phyloP scores from a whole-genome alignment of 2,888 invertebrate genomes.

The Volucella zonaria region DNA sequence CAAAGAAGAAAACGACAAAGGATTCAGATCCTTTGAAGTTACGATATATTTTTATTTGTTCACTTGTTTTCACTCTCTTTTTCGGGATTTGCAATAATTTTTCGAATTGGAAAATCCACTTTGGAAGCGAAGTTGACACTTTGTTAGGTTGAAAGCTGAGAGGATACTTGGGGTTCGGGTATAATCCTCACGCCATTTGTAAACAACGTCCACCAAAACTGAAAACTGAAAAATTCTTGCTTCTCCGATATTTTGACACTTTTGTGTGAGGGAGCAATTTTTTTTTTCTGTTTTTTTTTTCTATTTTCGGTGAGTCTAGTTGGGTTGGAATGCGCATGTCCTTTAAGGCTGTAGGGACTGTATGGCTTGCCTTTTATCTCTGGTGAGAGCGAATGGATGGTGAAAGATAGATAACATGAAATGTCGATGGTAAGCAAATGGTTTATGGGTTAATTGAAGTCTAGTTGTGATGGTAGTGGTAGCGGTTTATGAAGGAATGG shows the following conservation, averaged over 20 bases:
- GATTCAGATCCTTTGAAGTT: not conserved
- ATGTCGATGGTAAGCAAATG: conserved; percentile 64
- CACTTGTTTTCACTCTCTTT: conserved; percentile 34
- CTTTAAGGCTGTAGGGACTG: conserved; percentile 5
- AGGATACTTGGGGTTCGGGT: conserved; percentile 53
- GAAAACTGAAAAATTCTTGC: conserved; percentile 70
- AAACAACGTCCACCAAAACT: conserved; percentile 72
- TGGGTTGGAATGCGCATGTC: conserved; percentile 52
- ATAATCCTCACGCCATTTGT: conserved; percentile 71
- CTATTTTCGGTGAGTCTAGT: conserved; percentile 14
- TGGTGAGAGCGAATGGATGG: conserved; percentile 62
- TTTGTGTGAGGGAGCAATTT: conserved; percentile 46
- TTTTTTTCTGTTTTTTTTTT: conserved; percentile 22
- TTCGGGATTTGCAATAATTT: conserved; percentile 22
- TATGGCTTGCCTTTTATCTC: conserved; percentile 44
- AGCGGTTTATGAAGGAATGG: not conserved
- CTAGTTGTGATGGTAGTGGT: conserved; percentile 13
- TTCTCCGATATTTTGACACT: conserved; percentile 56
- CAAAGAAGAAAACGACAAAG: conserved; percentile 8
- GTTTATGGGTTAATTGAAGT: conserved; percentile 65
- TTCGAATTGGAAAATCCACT: conserved; percentile 22
- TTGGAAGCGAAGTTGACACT: conserved; percentile 44
- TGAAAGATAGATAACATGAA: conserved; percentile 66
- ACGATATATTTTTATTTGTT: conserved; percentile 6
- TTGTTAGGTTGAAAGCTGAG: conserved; percentile 44